Evolutionary conservation across 2,888 invertebrate species (phyloP), one percentile per base, ranked within the genome.

Genomic region (Lordiphosa fenestrarum): DNA sequence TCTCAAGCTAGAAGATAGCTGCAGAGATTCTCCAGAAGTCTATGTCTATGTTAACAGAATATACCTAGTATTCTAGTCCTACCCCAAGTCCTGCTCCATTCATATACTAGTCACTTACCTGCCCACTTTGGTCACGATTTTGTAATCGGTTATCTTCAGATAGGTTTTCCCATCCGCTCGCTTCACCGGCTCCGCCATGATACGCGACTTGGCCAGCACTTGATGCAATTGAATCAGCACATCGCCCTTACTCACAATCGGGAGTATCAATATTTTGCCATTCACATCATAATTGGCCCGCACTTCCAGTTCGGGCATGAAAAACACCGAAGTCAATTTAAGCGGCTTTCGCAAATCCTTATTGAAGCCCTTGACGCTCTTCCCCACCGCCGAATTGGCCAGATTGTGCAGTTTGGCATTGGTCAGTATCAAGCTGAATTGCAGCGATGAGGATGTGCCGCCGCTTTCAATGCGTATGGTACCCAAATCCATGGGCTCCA

Each of bases 211-310:
- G 6, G 49, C 12, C 13, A 59, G 53, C 2, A 78, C 51, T 3
- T 72, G 50, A 1, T 41, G 35, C 3, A 86, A 23, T 1, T 33
- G 50, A 53, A 81, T 60, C 19, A 53, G 12, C 1, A 76, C 0
- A 4, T 72, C 53, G 10, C 86, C 87, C 4, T 73, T 67, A 35
- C 85, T 75, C 3, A 53, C 46, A 1, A 86, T 60, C 3, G 86
- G 87, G 37, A 86, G 37, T 0, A 86, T 55, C 6, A 86, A 52
- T 0, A 86, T 52, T 39, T 74, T 78, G 12, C 86, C 86, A 6
- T 62, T 59, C 3, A 84, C 69, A 6, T 77, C 73, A 42, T 86
- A 86, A 10, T 81, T 57, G 13, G 84, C 67, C 5, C 38, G 64
- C 19, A 86, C 46, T 35, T 62, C 70, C 2, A 81, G n/a, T 2